Conservation (phyloP, 2,797 vertebrate species). For the Chrosomus eos region DNA sequence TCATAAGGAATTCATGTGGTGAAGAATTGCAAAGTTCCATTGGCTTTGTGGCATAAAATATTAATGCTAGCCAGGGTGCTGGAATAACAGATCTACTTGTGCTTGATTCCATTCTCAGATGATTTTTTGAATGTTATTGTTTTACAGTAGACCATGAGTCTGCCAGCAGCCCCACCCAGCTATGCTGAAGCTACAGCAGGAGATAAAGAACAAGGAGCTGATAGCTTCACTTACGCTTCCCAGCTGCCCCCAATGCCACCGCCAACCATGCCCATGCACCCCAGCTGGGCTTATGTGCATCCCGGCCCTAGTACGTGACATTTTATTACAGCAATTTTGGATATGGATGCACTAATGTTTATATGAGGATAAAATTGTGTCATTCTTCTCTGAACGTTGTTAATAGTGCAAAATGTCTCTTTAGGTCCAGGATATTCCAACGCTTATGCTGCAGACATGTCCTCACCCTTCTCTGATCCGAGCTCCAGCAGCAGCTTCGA, state of each 20-base stretch:
- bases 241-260: conserved; percentile 52
- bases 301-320: conserved; percentile 57
- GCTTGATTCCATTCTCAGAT: background rate
- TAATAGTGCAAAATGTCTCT: background rate
- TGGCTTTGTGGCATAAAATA: background rate
- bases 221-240: conserved; percentile 40
- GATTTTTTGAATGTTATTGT: background rate
- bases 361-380: background rate
- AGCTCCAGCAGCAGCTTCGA: conserved; percentile 61
- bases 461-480: conserved; percentile 61
- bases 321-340: background rate
- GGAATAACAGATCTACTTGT: background rate
- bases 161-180: conserved; percentile 60
- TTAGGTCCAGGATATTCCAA: conserved; percentile 61
- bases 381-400: background rate
- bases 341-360: background rate
- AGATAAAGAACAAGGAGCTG: conserved; percentile 56
- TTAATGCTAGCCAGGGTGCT: background rate
- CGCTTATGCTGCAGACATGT: conserved; percentile 58
- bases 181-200: conserved; percentile 64
- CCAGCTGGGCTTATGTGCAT: conserved; percentile 63
- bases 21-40: conserved; percentile 6
- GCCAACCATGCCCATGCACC: conserved; percentile 58
- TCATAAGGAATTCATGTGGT: conserved; percentile 27
- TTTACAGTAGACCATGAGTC: conserved; percentile 54